phyloP scores from a whole-genome alignment of 1,140 invertebrate genomes.

The Mesaphorura yosii region DNA sequence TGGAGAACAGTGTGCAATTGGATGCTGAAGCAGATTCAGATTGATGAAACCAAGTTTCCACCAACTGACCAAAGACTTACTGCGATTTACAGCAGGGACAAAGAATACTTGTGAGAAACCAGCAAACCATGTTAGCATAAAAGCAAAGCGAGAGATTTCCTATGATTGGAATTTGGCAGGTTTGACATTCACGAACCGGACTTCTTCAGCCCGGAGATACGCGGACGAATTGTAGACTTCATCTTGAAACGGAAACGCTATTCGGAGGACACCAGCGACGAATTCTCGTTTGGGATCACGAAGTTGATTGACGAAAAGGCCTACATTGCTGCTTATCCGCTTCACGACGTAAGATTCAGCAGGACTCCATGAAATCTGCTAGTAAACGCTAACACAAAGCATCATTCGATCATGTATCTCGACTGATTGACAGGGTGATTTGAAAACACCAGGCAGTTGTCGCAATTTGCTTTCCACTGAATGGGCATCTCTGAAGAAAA shows the following conservation, averaged over 20 bases:
- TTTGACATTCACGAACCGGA: constrained; percentile 67
- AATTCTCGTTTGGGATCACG: constrained; percentile 72
- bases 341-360: constrained; percentile 66
- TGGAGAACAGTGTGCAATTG: not conserved
- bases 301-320: constrained; percentile 49
- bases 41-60: constrained; percentile 43
- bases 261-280: constrained; percentile 46
- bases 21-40: not conserved
- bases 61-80: constrained; percentile 54
- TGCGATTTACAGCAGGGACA: constrained; percentile 71
- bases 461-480: constrained; percentile 53
- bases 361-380: not conserved
- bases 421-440: constrained; percentile 50
- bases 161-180: constrained; percentile 42
- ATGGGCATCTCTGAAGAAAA: constrained; percentile 43
- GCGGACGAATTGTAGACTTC: constrained; percentile 80
- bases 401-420: not conserved
- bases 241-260: constrained; percentile 79
- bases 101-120: constrained; percentile 64
- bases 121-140: not conserved
- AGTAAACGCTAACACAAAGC: not conserved
- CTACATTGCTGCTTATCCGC: constrained; percentile 74
- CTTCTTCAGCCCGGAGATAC: constrained; percentile 68
- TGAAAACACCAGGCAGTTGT: constrained; percentile 53
- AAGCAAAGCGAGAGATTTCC: not conserved